phyloP scores from a whole-genome alignment of 2,888 invertebrate species.

The Nemotelus nigrinus region DNA sequence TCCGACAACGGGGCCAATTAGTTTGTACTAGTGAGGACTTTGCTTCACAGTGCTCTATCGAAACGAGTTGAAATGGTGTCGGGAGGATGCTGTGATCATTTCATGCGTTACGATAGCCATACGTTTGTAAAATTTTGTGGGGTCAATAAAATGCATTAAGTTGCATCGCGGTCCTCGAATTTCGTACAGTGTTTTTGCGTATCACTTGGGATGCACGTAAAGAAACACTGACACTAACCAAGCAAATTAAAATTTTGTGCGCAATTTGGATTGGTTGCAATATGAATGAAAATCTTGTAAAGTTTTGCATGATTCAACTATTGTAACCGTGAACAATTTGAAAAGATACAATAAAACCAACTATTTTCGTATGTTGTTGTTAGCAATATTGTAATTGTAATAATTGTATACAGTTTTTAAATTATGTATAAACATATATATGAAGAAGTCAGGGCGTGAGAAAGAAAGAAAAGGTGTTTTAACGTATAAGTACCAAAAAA shows the following conservation, averaged over 20 bases:
- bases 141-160: slow-evolving; percentile 1
- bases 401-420: slow-evolving; percentile 28
- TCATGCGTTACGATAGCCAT: slow-evolving; percentile 24
- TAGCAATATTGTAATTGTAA: slow-evolving; percentile 25
- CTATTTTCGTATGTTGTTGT: slow-evolving; percentile 45
- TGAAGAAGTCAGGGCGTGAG: not conserved
- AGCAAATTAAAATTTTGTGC: slow-evolving; percentile 10
- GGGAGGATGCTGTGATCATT: not conserved
- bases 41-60: not conserved
- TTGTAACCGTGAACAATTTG: slow-evolving; percentile 10
- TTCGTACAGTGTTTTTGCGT: not conserved
- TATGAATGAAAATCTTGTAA: slow-evolving; percentile 49
- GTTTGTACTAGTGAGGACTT: slow-evolving; percentile 17
- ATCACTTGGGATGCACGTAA: slow-evolving; percentile 29
- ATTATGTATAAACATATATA: no score
- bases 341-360: not conserved
- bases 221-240: slow-evolving; percentile 2
- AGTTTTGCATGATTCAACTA: slow-evolving; percentile 49
- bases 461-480: slow-evolving; percentile 2
- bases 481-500: slow-evolving; percentile 30
- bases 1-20: slow-evolving; percentile 32
- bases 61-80: slow-evolving; percentile 10
- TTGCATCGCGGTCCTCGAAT: slow-evolving; percentile 7
- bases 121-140: slow-evolving; percentile 23
- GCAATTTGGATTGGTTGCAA: slow-evolving; percentile 42